Evolutionary conservation across 2,797 vertebrate species (phyloP).

Genomic region (Malacoctenus gilli): DNA sequence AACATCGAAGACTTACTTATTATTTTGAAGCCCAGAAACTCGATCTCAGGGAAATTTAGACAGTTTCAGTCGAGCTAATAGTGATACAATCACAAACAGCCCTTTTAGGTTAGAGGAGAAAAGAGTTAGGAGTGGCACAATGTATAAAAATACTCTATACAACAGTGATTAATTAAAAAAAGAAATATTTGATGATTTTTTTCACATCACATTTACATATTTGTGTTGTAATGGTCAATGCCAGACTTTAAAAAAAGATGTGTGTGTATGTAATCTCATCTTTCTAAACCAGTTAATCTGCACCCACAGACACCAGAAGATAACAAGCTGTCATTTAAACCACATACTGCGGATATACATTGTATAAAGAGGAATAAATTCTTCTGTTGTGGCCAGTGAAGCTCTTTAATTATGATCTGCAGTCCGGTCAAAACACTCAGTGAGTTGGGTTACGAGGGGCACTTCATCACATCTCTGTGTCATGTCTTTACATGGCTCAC

Average conservation of each 20-base stretch:
- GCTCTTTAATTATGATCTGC: constrained; percentile 9
- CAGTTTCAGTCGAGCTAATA: neutral
- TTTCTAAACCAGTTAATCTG: too few relatives aligned
- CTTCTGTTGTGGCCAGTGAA: constrained; percentile 13
- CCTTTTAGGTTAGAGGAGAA: too few relatives aligned
- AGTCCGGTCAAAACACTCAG: constrained; percentile 22
- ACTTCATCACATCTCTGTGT: neutral
- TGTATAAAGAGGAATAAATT: constrained; percentile 43
- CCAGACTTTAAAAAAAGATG: too few relatives aligned
- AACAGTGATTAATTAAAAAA: too few relatives aligned
- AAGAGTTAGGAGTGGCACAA: too few relatives aligned
- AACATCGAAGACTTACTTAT: constrained; percentile 18
- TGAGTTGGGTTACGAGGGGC: neutral
- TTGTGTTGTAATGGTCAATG: too few relatives aligned
- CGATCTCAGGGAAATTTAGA: constrained; percentile 2
- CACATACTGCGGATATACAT: constrained; percentile 49
- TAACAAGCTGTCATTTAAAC: too few relatives aligned
- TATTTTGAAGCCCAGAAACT: constrained; percentile 16
- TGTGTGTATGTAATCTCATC: too few relatives aligned
- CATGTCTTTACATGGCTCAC: neutral
- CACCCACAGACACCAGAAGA: too few relatives aligned
- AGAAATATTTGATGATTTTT: too few relatives aligned
- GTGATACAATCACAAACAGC: neutral
- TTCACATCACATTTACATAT: too few relatives aligned
- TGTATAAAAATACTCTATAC: too few relatives aligned